A percentile compares a stretch with the other conserved stretches of the same genome.
Evolutionary conservation across 37 sponge, comb jelly and placozoan species (phyloP).

Genomic region (Cliona cf. orientalis): DNA sequence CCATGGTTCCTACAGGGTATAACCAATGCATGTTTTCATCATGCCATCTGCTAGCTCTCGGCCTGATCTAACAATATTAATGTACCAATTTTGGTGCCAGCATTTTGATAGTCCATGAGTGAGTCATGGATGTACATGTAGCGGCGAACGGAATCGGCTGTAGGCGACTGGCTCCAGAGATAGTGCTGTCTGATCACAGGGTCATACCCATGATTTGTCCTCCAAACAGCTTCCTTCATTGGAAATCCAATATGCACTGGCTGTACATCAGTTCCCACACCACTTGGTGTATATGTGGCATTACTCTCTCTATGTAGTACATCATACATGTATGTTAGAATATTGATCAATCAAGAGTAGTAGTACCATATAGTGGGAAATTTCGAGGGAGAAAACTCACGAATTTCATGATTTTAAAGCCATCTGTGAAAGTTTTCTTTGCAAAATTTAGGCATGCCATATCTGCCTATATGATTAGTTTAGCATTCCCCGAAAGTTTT

Average conservation of each 20-base stretch:
- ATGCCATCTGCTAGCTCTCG: no score
- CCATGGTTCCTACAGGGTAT: conserved; percentile 13
- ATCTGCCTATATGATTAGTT: no score
- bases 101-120: conserved; percentile 23
- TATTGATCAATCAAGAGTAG: no score
- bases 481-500: no score
- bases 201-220: conserved; percentile 83
- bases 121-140: conserved; percentile 78
- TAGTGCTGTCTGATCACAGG: conserved; percentile 71
- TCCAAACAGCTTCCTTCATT: conserved; percentile 73
- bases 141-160: conserved; percentile 59
- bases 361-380: no score
- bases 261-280: neutral
- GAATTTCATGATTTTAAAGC: no score
- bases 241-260: conserved; percentile 73
- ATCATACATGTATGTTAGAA: no score
- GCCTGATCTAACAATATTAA: neutral
- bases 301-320: conserved; percentile 54
- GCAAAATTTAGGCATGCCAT: no score
- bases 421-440: no score
- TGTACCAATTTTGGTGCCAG: neutral
- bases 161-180: conserved; percentile 70
- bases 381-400: no score
- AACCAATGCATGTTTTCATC: neutral
- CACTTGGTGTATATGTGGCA: conserved; percentile 31